Conservation (phyloP, 2,797 vertebrate genomes). For the Oreonectes daqikongensis region DNA sequence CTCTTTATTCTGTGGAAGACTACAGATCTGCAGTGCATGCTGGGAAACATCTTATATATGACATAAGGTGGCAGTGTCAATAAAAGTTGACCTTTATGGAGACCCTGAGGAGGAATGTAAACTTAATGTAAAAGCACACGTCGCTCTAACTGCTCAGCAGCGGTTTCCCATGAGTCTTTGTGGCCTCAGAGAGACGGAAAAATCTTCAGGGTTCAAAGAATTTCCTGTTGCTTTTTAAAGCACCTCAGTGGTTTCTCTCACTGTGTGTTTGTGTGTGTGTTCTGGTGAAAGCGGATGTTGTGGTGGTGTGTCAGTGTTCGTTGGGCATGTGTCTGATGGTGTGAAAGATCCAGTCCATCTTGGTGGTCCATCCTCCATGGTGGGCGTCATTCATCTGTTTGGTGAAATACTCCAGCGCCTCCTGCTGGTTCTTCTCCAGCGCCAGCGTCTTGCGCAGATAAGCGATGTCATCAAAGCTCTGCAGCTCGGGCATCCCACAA, state of each 20-base stretch:
- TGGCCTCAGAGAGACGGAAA: neutral
- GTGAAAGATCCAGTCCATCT: slow-evolving; percentile 86
- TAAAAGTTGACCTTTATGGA: slow-evolving; percentile 31
- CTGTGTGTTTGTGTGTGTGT: slow-evolving; percentile 4
- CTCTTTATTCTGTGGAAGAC: slow-evolving; percentile 50
- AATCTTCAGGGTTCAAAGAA: neutral
- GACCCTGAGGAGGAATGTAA: slow-evolving; percentile 51
- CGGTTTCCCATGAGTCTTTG: slow-evolving; percentile 18
- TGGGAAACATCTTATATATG: slow-evolving; percentile 13
- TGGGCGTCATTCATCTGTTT: slow-evolving; percentile 84
- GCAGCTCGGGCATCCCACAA: slow-evolving; percentile 84
- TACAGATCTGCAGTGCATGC: slow-evolving; percentile 40
- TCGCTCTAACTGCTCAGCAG: neutral
- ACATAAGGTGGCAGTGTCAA: slow-evolving; percentile 38
- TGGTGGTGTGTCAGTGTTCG: slow-evolving; percentile 54
- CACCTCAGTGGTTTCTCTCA: neutral
- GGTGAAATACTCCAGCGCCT: slow-evolving; percentile 80
- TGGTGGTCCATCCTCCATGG: slow-evolving; percentile 82
- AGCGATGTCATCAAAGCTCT: slow-evolving; percentile 83
- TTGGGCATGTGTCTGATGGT: slow-evolving; percentile 80
- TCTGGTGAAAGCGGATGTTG: neutral
- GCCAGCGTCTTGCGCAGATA: slow-evolving; percentile 83
- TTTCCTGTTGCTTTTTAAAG: slow-evolving; percentile 30
- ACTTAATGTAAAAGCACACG: neutral
- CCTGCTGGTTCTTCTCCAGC: slow-evolving; percentile 80